Percentiles rank a stretch among this genome's conserved stretches.
Evolutionary conservation across 2,888 invertebrate genomes (phyloP).

Genomic region (Drosophila mimetica): DNA sequence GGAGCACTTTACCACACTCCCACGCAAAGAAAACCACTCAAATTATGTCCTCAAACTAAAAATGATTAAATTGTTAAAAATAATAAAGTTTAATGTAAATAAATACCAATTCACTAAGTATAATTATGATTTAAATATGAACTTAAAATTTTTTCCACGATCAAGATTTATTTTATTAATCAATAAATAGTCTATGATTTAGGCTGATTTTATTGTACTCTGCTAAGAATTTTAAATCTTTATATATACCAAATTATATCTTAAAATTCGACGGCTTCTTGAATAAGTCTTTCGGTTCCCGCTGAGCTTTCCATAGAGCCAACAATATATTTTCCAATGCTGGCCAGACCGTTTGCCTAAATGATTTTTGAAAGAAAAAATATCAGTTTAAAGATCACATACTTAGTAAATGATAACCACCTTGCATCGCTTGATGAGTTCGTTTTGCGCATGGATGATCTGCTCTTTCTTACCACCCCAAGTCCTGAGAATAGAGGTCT

Average conservation of each 20-base stretch:
- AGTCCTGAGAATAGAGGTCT: constrained; percentile 96
- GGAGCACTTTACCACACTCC: constrained; percentile 33
- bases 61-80: no score
- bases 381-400: not conserved
- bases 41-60: no score
- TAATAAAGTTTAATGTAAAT: no score
- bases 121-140: no score
- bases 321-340: constrained; percentile 90
- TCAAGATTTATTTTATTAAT: no score
- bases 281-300: constrained; percentile 39
- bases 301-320: constrained; percentile 86
- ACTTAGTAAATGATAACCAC: constrained; percentile 84
- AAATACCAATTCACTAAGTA: no score
- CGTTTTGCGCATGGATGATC: constrained; percentile 91
- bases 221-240: not conserved
- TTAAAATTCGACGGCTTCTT: constrained; percentile 41
- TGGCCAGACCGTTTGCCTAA: constrained; percentile 92
- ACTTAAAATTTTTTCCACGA: no score
- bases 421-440: constrained; percentile 96
- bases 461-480: constrained; percentile 98
- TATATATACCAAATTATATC: not conserved
- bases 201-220: not conserved
- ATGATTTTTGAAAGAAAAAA: accelerated
- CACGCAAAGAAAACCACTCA: not conserved
- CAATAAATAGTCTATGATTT: no score